phyloP scores from a whole-genome alignment of 2,797 vertebrate species.

The Amniataba percoides region DNA sequence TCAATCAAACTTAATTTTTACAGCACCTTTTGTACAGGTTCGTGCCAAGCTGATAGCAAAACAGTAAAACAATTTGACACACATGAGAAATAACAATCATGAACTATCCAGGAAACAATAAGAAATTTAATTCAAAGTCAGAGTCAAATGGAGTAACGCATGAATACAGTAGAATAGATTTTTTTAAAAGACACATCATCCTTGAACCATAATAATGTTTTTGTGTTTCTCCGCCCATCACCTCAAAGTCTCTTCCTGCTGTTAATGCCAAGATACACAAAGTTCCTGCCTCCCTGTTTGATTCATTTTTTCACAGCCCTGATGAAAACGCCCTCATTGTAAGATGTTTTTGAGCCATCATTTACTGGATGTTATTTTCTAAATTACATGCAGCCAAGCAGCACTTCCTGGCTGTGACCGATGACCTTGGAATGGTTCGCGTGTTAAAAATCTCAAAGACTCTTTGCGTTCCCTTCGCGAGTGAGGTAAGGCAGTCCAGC shows the following conservation, averaged over 20 bases:
- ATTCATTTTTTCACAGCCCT: slow-evolving; percentile 3
- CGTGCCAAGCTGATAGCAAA: not conserved
- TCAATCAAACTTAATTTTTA: not conserved
- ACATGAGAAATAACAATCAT: not conserved
- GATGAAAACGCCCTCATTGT: not conserved
- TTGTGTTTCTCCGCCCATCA: not conserved
- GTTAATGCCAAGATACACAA: not conserved
- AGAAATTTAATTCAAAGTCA: not conserved
- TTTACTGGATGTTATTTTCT: slow-evolving; percentile 16
- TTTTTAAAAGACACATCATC: not conserved
- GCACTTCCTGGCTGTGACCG: slow-evolving; percentile 91
- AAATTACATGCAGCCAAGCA: slow-evolving; percentile 85
- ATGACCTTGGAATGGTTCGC: slow-evolving; percentile 88
- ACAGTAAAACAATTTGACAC: not conserved
- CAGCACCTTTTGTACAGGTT: not conserved
- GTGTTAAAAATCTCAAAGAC: slow-evolving; percentile 90
- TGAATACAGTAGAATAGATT: not conserved
- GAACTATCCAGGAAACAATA: not conserved
- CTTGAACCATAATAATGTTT: not conserved
- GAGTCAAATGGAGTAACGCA: not conserved
- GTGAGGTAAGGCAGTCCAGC: slow-evolving; percentile 86
- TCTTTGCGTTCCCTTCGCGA: slow-evolving; percentile 80
- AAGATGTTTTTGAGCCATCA: not conserved
- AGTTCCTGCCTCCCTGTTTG: not conserved
- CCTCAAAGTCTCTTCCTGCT: not conserved